Conservation (phyloP, 2,888 invertebrate genomes). For the Catocala nupta region DNA sequence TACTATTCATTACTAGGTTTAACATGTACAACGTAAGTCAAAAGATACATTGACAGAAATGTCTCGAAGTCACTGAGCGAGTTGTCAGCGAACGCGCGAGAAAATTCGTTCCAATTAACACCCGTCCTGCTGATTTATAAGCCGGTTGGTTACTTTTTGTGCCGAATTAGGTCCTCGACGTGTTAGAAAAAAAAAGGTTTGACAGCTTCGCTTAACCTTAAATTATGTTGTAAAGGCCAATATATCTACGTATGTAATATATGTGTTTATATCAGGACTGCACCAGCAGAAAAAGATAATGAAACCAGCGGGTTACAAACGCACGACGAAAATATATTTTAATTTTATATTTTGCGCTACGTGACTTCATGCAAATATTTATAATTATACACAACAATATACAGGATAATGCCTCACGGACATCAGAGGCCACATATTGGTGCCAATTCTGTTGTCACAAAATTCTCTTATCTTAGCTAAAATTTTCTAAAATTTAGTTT, state of each 20-base stretch:
- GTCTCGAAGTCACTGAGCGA: slow-evolving; percentile 34
- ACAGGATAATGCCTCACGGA: too few relatives aligned
- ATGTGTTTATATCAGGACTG: slow-evolving; percentile 23
- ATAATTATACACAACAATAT: too few relatives aligned
- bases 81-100: slow-evolving; percentile 62
- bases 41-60: background rate
- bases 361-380: too few relatives aligned
- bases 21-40: too few relatives aligned
- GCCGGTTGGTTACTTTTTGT: slow-evolving; percentile 74
- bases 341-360: too few relatives aligned
- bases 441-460: too few relatives aligned
- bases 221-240: slow-evolving; percentile 36
- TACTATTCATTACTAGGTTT: too few relatives aligned
- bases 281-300: slow-evolving; percentile 19
- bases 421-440: too few relatives aligned
- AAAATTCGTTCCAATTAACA: slow-evolving; percentile 85
- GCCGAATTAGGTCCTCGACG: slow-evolving; percentile 70
- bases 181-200: slow-evolving; percentile 70
- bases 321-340: slow-evolving; percentile 15
- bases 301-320: slow-evolving; percentile 32
- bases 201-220: slow-evolving; percentile 50
- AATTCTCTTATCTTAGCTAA: too few relatives aligned
- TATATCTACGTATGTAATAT: slow-evolving; percentile 6
- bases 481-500: too few relatives aligned
- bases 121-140: slow-evolving; percentile 78